Conservation (phyloP, 1,140 invertebrate species). For the Orius laevigatus region DNA sequence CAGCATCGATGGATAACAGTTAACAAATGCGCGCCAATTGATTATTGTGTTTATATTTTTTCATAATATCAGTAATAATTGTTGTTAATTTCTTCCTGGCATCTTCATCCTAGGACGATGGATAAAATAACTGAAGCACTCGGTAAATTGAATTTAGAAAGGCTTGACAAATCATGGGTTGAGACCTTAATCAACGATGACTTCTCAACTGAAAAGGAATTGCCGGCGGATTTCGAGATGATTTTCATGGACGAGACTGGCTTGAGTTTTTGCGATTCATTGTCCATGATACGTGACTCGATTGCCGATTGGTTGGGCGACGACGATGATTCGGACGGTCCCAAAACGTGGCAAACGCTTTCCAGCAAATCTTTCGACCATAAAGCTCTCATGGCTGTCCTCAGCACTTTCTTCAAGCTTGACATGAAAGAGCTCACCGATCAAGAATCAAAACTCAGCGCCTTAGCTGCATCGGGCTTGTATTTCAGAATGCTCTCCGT, state of each 20-base stretch:
- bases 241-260: constrained; percentile 28
- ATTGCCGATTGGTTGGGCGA: constrained; percentile 25
- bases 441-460: constrained; percentile 26
- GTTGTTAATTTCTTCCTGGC: no score
- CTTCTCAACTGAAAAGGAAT: constrained; percentile 30
- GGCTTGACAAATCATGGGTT: constrained; percentile 27
- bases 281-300: constrained; percentile 6
- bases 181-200: constrained; percentile 31
- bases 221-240: constrained; percentile 29
- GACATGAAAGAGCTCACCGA: constrained; percentile 28
- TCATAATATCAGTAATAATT: no score
- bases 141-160: no score
- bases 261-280: constrained; percentile 25
- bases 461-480: constrained; percentile 29
- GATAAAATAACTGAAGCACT: no score
- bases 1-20: no score
- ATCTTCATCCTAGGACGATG: no score
- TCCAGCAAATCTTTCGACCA: constrained; percentile 31
- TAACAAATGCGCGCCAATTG: no score
- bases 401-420: constrained; percentile 32
- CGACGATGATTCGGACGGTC: constrained; percentile 16
- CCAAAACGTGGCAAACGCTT: constrained; percentile 33
- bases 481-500: constrained; percentile 33
- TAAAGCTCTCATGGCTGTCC: constrained; percentile 31
- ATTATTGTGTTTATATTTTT: no score